A percentile compares a stretch with the other conserved stretches of the same genome.
Conservation (phyloP, 2,797 vertebrate species). For the Xyrichtys novacula region DNA sequence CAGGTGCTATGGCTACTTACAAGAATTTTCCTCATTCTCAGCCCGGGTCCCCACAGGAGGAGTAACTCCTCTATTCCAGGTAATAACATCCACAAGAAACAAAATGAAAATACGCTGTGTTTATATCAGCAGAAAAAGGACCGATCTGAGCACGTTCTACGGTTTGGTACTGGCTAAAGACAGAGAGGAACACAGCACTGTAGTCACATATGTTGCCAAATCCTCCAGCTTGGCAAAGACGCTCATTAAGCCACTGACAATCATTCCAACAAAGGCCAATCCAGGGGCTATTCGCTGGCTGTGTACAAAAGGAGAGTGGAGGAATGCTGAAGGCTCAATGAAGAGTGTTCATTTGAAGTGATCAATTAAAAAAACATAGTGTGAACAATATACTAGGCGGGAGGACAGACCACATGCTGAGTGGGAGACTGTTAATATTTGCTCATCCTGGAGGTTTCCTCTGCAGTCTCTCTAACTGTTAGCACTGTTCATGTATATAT, state of each 20-base stretch:
- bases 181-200: constrained; percentile 56
- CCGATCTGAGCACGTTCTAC: constrained; percentile 29
- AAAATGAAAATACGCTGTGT: constrained; percentile 37
- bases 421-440: constrained; percentile 65
- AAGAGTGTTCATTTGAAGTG: constrained; percentile 49
- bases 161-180: constrained; percentile 52
- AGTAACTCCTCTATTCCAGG: constrained; percentile 53
- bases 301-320: constrained; percentile 76
- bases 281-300: constrained; percentile 83
- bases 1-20: constrained; percentile 69
- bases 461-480: constrained; percentile 75
- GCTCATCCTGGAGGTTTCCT: constrained; percentile 59
- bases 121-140: constrained; percentile 31
- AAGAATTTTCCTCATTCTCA: constrained; percentile 61
- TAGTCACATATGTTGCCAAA: constrained; percentile 85
- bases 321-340: constrained; percentile 77
- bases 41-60: constrained; percentile 56
- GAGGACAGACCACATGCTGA: constrained; percentile 51
- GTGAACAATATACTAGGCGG: constrained; percentile 1
- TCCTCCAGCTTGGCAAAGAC: constrained; percentile 82
- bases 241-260: constrained; percentile 89
- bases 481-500: constrained; percentile 51
- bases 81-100: constrained; percentile 65
- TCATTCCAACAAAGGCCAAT: constrained; percentile 86
- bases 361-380: constrained; percentile 29